Conservation (phyloP, 2,797 vertebrate genomes). For the Danio tinwini region DNA sequence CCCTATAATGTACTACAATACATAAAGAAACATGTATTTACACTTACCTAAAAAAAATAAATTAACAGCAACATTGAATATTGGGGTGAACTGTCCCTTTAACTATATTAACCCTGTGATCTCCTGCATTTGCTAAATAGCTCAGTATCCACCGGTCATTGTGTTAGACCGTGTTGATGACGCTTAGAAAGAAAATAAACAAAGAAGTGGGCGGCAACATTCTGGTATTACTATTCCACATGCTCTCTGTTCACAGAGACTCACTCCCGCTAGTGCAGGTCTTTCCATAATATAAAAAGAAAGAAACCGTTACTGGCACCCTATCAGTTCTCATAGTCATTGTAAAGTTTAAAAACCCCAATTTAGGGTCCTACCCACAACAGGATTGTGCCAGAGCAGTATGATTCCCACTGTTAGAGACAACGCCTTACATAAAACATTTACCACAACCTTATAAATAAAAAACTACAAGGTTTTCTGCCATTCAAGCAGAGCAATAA, state of each 20-base stretch:
- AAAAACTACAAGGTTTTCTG: slow-evolving; percentile 49
- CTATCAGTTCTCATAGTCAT: background rate
- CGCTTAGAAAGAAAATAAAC: slow-evolving; percentile 70
- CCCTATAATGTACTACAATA: too few species aligned
- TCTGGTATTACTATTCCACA: slow-evolving; percentile 47
- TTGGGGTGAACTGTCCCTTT: background rate
- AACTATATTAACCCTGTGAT: slow-evolving; percentile 14
- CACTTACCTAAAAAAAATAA: too few species aligned
- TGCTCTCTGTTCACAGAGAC: slow-evolving; percentile 26
- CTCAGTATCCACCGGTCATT: slow-evolving; percentile 60
- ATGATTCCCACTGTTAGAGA: slow-evolving; percentile 55
- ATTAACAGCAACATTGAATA: background rate
- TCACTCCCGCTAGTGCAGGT: background rate
- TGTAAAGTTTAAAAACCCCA: background rate
- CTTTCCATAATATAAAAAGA: slow-evolving; percentile 21
- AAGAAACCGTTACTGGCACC: slow-evolving; percentile 18
- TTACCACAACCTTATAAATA: slow-evolving; percentile 67
- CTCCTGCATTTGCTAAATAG: slow-evolving; percentile 68
- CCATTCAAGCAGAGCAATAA: slow-evolving; percentile 69
- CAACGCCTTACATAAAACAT: slow-evolving; percentile 71
- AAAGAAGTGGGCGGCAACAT: slow-evolving; percentile 59
- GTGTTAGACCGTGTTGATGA: slow-evolving; percentile 58
- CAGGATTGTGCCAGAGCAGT: slow-evolving; percentile 27
- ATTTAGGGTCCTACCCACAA: slow-evolving; percentile 29
- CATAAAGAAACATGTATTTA: too few species aligned